Conservation (phyloP, 1,140 invertebrate species). For the Andrena cerasifolii region DNA sequence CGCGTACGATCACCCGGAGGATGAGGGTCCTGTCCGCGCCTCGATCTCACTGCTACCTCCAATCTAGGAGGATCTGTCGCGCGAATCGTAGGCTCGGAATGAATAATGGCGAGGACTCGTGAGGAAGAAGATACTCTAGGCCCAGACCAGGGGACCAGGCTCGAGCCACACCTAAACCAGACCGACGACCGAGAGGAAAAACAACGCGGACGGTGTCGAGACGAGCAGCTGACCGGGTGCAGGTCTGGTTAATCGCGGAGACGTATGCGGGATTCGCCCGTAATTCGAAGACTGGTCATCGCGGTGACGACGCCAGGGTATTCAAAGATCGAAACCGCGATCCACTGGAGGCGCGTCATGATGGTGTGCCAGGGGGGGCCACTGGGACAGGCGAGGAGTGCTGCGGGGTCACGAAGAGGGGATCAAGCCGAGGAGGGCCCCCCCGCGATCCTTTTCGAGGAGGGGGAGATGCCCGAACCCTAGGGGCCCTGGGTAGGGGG, state of each 20-base stretch:
- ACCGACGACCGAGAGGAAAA: constrained; percentile 1
- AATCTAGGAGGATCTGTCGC: neutral
- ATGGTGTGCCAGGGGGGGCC: constrained; percentile 31
- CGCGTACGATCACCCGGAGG: constrained; percentile 26
- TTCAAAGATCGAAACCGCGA: constrained; percentile 77
- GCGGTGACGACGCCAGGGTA: constrained; percentile 73
- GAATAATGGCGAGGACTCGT: neutral
- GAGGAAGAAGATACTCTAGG: constrained; percentile 8
- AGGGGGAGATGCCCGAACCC: constrained; percentile 51
- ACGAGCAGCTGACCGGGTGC: neutral
- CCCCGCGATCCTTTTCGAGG: constrained; percentile 54
- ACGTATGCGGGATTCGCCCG: constrained; percentile 74
- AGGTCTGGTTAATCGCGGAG: constrained; percentile 58
- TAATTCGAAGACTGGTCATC: constrained; percentile 80
- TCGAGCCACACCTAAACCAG: too few relatives aligned
- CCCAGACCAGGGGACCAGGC: neutral
- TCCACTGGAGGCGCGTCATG: constrained; percentile 66
- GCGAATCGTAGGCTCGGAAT: neutral
- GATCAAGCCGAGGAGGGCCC: constrained; percentile 45
- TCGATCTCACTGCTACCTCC: neutral
- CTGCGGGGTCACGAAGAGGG: constrained; percentile 55
- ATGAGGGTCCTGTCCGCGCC: constrained; percentile 2
- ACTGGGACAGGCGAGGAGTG: constrained; percentile 1
- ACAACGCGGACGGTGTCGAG: neutral
- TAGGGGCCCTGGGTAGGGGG: constrained; percentile 47